phyloP scores from a whole-genome alignment of 1,140 invertebrate genomes.

The Caenorhabditis briggsae region DNA sequence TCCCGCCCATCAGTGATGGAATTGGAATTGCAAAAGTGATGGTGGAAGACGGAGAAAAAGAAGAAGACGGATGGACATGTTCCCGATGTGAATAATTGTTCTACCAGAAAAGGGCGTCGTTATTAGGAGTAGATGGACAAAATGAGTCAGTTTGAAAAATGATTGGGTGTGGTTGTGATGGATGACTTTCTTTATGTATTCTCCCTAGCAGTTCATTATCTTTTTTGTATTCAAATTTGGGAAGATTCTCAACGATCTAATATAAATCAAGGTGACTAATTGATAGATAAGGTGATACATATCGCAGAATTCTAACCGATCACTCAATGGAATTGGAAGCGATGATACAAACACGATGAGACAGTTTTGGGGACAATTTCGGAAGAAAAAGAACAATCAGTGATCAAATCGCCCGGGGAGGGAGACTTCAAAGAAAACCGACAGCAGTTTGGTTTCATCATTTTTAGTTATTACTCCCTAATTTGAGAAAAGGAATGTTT shows the following conservation, averaged over 20 bases:
- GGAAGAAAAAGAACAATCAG: not conserved
- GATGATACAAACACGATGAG: not conserved
- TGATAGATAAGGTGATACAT: constrained; percentile 53
- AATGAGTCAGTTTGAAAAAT: constrained; percentile 31
- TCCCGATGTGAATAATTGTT: constrained; percentile 43
- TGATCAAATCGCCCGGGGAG: not conserved
- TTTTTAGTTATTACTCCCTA: too few species aligned
- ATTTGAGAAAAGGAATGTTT: not conserved
- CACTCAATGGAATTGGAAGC: not conserved
- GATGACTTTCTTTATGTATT: not conserved
- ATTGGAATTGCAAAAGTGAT: constrained; percentile 36
- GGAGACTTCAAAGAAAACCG: not conserved
- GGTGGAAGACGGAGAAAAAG: not conserved
- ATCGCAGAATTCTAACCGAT: not conserved
- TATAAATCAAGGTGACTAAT: constrained; percentile 44
- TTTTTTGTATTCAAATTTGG: not conserved
- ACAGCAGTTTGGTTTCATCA: too few species aligned
- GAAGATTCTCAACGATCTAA: not conserved
- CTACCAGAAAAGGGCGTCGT: constrained; percentile 39
- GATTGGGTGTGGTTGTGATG: constrained; percentile 33
- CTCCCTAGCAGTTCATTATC: not conserved
- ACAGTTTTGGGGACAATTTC: not conserved
- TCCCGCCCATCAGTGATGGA: constrained; percentile 37
- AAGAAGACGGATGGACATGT: constrained; percentile 8
- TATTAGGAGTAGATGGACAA: not conserved